A percentile compares a stretch with the other conserved stretches of the same genome.
phyloP scores from a whole-genome alignment of 2,888 invertebrate genomes.

The Lasioglossum vierecki region DNA sequence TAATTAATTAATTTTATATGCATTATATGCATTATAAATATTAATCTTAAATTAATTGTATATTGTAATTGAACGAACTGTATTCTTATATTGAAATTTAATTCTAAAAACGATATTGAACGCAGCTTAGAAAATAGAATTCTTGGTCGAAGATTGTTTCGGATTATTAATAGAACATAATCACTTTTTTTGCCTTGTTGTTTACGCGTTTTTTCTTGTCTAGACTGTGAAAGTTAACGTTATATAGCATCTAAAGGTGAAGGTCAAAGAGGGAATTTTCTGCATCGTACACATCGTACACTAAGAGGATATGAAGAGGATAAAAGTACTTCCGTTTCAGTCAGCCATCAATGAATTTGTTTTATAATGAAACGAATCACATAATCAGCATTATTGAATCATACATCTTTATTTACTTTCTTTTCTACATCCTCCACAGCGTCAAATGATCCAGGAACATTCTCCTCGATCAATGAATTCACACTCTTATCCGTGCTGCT shows the following conservation, averaged over 20 bases:
- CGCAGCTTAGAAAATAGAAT: neutral
- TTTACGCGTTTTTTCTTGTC: constrained; percentile 17
- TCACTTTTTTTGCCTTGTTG: neutral
- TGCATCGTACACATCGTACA: neutral
- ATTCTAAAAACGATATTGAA: neutral
- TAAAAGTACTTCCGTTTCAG: neutral
- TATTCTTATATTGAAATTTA: neutral
- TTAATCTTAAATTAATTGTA: neutral
- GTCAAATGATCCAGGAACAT: neutral
- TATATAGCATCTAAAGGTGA: constrained; percentile 24
- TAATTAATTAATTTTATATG: too few relatives aligned
- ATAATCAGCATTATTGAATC: neutral
- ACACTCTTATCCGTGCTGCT: neutral
- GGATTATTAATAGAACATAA: constrained; percentile 21
- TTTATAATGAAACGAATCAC: neutral
- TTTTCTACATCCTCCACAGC: neutral
- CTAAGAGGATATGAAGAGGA: neutral
- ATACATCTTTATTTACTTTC: neutral
- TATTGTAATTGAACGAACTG: neutral
- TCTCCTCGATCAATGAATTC: neutral
- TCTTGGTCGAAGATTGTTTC: neutral
- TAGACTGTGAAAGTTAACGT: constrained; percentile 14
- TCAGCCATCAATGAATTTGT: neutral
- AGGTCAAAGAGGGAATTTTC: constrained; percentile 17
- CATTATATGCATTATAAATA: too few relatives aligned